Percentiles rank a stretch among this genome's conserved stretches.
These are phyloP conservation scores for Ceraclea dissimilis DNA, from an alignment of 2,888 invertebrate genomes.

Conservation along the genomic window DNA sequence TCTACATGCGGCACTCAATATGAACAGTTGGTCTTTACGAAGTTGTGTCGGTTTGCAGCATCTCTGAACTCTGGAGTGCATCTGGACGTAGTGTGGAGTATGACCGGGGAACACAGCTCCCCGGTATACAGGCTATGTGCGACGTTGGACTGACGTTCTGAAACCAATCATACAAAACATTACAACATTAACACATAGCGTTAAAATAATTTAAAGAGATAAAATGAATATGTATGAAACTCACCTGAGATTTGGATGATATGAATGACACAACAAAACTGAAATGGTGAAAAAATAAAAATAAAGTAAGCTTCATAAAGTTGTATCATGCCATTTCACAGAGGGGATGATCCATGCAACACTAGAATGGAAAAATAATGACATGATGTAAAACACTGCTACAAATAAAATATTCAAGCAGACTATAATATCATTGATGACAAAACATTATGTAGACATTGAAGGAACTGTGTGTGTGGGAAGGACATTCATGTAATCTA, in stretches of 20 bases:
- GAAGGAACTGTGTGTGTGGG: no score
- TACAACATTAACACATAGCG: no score
- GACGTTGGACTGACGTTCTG: slow-evolving; percentile 23
- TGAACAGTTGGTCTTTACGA: no score
- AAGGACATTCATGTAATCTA: no score
- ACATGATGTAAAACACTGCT: neutral
- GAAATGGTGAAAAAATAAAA: neutral
- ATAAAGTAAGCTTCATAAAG: slow-evolving; percentile 5
- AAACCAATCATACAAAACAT: slow-evolving; percentile 1
- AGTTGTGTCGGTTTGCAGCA: neutral
- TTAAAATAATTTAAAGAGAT: no score
- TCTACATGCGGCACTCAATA: no score
- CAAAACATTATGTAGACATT: no score
- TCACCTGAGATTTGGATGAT: neutral
- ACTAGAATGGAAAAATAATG: slow-evolving; percentile 11
- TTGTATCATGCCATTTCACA: slow-evolving; percentile 15
- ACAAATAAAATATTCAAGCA: no score
- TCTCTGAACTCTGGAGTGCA: neutral
- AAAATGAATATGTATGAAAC: no score
- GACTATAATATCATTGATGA: no score
- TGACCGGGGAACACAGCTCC: slow-evolving; percentile 26
- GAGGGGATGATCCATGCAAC: slow-evolving; percentile 22
- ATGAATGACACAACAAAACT: slow-evolving; percentile 3
- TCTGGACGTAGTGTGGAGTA: neutral
- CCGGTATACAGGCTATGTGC: slow-evolving; percentile 25